Evolutionary conservation across 2,113 vertebrate species (phyloP), one percentile per base, ranked within the genome.

Genomic region (Varanus komodoensis): DNA sequence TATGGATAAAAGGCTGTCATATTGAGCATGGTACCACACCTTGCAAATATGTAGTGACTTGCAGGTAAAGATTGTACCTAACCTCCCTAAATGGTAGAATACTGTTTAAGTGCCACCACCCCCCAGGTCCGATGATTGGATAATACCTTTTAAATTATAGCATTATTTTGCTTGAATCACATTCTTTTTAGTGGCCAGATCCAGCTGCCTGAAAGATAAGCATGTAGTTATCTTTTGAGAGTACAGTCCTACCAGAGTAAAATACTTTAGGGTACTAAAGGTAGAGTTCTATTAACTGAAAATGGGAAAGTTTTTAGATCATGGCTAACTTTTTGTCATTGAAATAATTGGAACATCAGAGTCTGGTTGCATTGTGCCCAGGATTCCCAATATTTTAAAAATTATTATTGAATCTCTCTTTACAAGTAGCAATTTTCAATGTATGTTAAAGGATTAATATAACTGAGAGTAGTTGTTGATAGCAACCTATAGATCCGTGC

Each of bases 401-500:
- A 57, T 19, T 50, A 32, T 44, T 83, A 50, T 90, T 77, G 88
- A 83, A 0, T 27, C 88, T 44, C 82, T 23, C 50, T 89, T 93
- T 93, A 52, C 88, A 91, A 84, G 61, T 61, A 91, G 91, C 89
- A 82, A 68, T 92, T 77, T 23, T 82, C 90, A 81, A 91, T 14
- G 0, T 94, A 83, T 88, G 6, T 69, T 87, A 92, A 91, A 90
- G 71, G 27, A 81, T 83, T 19, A 80, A 85, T 91, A 89, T 77
- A 86, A 89, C 91, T 75, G 93, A 93, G 91, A 82, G 74, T 91
- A 94, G 94, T 73, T 93, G 84, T 91, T 82, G 80, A 84, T 90
- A 91, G 89, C 94, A 95, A 90, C 88, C 83, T 57, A 81, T 54
- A 91, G 91, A 92, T 93, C 91, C 89, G 0, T 94, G 92, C 87